A percentile compares a stretch with the other conserved stretches of the same genome.
These are phyloP conservation scores for Tetragonula clypearis DNA, from an alignment of 1,140 invertebrate genomes.

Conservation along the genomic window DNA sequence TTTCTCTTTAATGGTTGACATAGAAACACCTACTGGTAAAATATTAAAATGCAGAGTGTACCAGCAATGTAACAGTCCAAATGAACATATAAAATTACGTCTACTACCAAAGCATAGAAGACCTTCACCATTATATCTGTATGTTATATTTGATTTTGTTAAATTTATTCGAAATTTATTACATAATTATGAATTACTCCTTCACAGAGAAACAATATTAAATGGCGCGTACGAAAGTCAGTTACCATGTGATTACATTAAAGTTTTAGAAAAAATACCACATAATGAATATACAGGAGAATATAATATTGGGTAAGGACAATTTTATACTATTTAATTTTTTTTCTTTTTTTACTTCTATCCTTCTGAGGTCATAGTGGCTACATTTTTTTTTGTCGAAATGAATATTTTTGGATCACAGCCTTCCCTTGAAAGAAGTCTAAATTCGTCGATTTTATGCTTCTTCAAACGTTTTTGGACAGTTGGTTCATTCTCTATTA, in stretches of 20 bases:
- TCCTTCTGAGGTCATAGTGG: slow-evolving; percentile 40
- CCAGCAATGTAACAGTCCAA: slow-evolving; percentile 82
- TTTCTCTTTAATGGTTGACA: slow-evolving; percentile 84
- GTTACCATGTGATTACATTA: slow-evolving; percentile 86
- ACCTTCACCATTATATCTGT: slow-evolving; percentile 88
- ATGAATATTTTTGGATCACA: slow-evolving; percentile 67
- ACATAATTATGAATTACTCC: slow-evolving; percentile 24
- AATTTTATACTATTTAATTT: slow-evolving; percentile 2
- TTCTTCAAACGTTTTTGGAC: slow-evolving; percentile 57
- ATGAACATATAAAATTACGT: slow-evolving; percentile 72
- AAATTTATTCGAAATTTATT: neutral
- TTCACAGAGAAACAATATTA: slow-evolving; percentile 80
- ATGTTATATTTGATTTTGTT: slow-evolving; percentile 44
- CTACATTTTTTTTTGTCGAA: slow-evolving; percentile 48
- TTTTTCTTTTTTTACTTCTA: neutral
- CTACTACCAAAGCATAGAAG: slow-evolving; percentile 82
- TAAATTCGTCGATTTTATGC: slow-evolving; percentile 57
- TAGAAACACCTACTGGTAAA: slow-evolving; percentile 82
- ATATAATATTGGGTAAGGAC: slow-evolving; percentile 68
- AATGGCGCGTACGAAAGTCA: slow-evolving; percentile 87
- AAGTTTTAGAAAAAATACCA: slow-evolving; percentile 84
- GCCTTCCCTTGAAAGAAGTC: slow-evolving; percentile 60
- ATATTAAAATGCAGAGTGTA: slow-evolving; percentile 86
- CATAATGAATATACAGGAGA: slow-evolving; percentile 86
- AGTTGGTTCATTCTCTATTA: slow-evolving; percentile 78